phyloP scores from a whole-genome alignment of 2,113 vertebrate genomes.

The Uria lomvia region DNA sequence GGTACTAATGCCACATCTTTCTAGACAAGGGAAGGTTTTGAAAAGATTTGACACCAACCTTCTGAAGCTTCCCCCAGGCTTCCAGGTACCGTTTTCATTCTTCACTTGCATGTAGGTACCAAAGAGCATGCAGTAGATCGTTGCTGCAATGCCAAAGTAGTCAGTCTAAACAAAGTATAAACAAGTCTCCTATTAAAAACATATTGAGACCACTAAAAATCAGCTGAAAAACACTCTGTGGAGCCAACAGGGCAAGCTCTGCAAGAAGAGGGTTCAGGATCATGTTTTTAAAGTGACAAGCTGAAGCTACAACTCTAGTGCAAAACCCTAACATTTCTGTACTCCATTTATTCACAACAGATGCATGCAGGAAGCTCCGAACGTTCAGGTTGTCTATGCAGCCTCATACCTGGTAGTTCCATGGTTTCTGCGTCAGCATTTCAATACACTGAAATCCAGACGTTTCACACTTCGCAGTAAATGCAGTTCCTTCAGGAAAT shows the following conservation, averaged over 20 bases:
- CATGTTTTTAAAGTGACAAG: background rate
- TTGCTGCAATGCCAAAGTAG: constrained; percentile 91
- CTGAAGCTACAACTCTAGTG: background rate
- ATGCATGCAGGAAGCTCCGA: rapidly evolving
- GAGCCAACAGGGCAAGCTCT: background rate
- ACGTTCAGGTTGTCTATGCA: rapidly evolving
- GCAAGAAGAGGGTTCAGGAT: background rate
- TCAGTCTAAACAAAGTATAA: constrained; percentile 78
- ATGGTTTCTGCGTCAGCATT: constrained; percentile 87
- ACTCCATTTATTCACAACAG: too few relatives aligned
- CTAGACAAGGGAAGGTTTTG: background rate
- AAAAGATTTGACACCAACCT: constrained; percentile 69
- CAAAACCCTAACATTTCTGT: rapidly evolving
- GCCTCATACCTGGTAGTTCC: constrained; percentile 90
- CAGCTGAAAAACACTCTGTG: background rate
- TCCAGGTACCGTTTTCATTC: constrained; percentile 83
- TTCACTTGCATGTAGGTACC: constrained; percentile 91
- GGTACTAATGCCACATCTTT: background rate
- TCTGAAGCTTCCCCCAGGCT: constrained; percentile 80
- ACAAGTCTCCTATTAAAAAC: background rate
- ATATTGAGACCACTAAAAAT: background rate
- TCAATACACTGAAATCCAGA: constrained; percentile 94
- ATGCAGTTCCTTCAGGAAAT: constrained; percentile 85
- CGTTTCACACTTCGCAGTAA: constrained; percentile 86
- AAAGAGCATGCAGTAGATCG: constrained; percentile 90